phyloP scores from a whole-genome alignment of 2,888 invertebrate genomes.

The Lasioglossum leucozonium region DNA sequence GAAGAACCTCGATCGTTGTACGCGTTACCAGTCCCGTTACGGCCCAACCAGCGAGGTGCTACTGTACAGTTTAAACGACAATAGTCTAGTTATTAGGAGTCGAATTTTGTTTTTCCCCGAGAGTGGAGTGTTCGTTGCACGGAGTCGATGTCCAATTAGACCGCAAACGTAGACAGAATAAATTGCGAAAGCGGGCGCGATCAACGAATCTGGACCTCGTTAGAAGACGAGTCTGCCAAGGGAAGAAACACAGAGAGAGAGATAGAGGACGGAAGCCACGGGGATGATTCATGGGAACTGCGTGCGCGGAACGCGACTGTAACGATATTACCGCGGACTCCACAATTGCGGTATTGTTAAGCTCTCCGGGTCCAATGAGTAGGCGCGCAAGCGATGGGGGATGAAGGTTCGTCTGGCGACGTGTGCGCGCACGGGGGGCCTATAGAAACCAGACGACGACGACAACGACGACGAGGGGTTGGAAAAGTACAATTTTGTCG shows the following conservation, averaged over 20 bases:
- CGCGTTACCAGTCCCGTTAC: neutral
- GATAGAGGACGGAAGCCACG: slow-evolving; percentile 41
- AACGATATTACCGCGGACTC: slow-evolving; percentile 65
- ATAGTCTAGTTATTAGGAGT: neutral
- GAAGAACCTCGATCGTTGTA: neutral
- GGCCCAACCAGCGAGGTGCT: too few species aligned
- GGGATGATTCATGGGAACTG: slow-evolving; percentile 68
- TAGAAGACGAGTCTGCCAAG: slow-evolving; percentile 4
- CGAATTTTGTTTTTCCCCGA: neutral
- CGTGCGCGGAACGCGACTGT: slow-evolving; percentile 47
- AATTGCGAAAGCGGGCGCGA: neutral
- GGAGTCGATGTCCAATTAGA: neutral
- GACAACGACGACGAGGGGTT: slow-evolving; percentile 28
- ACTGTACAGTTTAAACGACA: neutral
- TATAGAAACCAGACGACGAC: slow-evolving; percentile 23
- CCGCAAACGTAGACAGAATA: slow-evolving; percentile 8
- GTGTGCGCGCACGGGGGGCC: slow-evolving; percentile 14
- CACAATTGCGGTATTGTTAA: slow-evolving; percentile 69
- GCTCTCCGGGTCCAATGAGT: slow-evolving; percentile 50
- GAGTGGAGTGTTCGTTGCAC: neutral
- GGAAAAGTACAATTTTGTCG: slow-evolving; percentile 53
- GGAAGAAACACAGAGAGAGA: neutral
- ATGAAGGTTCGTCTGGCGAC: slow-evolving; percentile 37
- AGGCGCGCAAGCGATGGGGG: slow-evolving; percentile 64
- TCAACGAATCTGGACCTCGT: slow-evolving; percentile 22